Evolutionary conservation across 2,888 invertebrate genomes (phyloP).

Genomic region (Auanema freiburgensis): DNA sequence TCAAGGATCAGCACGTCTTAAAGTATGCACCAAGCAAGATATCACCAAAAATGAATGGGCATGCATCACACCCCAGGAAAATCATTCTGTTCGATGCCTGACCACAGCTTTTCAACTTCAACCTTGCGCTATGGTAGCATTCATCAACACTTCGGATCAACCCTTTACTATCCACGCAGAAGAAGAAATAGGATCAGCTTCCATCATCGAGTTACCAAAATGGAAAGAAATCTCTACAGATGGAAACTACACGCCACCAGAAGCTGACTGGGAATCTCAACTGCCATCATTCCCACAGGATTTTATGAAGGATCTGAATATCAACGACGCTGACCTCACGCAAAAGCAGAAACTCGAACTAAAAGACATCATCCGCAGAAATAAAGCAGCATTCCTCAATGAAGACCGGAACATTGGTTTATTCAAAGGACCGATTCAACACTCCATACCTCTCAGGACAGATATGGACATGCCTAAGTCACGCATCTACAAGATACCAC

Average conservation of each 20-base stretch:
- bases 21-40: too few species aligned
- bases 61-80: too few species aligned
- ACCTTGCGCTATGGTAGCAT: neutral
- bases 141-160: neutral
- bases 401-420: constrained; percentile 25
- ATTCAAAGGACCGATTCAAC: constrained; percentile 23
- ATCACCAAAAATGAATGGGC: too few species aligned
- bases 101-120: too few species aligned
- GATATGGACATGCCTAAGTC: constrained; percentile 16
- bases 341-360: constrained; percentile 1
- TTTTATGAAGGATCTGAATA: constrained; percentile 3
- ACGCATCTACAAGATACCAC: constrained; percentile 12
- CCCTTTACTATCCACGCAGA: neutral
- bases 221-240: neutral
- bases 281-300: neutral
- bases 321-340: neutral
- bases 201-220: neutral
- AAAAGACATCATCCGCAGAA: constrained; percentile 7
- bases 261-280: constrained; percentile 23
- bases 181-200: neutral
- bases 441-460: constrained; percentile 15
- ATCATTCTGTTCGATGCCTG: too few species aligned
- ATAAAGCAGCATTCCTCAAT: constrained; percentile 22
- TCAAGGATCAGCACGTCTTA: too few species aligned
- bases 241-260: constrained; percentile 9